Evolutionary conservation across 1,140 invertebrate species (phyloP), one percentile per base, ranked within the genome.

Genomic region (Ericerus pela): DNA sequence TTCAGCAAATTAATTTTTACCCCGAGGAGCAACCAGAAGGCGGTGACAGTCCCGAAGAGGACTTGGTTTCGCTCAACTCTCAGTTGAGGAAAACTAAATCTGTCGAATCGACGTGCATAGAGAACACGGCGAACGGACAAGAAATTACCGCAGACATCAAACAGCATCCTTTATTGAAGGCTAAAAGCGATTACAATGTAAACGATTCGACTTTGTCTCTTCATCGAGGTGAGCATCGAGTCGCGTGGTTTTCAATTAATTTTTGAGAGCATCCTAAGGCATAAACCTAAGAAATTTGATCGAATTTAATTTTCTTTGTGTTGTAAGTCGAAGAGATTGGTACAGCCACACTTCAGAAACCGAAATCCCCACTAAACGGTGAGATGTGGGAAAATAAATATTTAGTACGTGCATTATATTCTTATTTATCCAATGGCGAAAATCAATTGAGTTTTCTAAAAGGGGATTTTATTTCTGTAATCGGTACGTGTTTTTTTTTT

Each of bases 361-460:
- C 83, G 11, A 80, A 82, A 67, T 84, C 80, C 37, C 76, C 85
- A 67, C 80, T 80, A 1, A 77, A 82, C n/a, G 76, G 75, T 3
- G 72, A 69, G 14, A 59, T 62, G n/a, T 67, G 67, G 16, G 72
- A 70, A 69, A 62, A 68, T 18, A 75, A 80, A 59, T 29, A 31
- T 8, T 69, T 90, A 37, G 88, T 85, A 1, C 76, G 85, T 59
- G 88, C 89, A 11, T 71, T 93, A 12, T 93, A 93, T 64, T 85
- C 87, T 37, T 93, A 94, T 71, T 75, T 89, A 41, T 88, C 87
- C 18, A 87, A 84, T 53, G 87, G 87, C 4, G 89, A 94, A 62
- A 91, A 90, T 72, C 90, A 94, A 70, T 75, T 94, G 31, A 88
- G 84, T 63, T 95, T 94, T 70, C 78, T 87, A 55, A 88, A 93